Percentiles rank a stretch among this genome's conserved stretches.
These are phyloP conservation scores for Semicossyphus pulcher DNA, from an alignment of 2,113 vertebrate genomes.

Conservation along the genomic window DNA sequence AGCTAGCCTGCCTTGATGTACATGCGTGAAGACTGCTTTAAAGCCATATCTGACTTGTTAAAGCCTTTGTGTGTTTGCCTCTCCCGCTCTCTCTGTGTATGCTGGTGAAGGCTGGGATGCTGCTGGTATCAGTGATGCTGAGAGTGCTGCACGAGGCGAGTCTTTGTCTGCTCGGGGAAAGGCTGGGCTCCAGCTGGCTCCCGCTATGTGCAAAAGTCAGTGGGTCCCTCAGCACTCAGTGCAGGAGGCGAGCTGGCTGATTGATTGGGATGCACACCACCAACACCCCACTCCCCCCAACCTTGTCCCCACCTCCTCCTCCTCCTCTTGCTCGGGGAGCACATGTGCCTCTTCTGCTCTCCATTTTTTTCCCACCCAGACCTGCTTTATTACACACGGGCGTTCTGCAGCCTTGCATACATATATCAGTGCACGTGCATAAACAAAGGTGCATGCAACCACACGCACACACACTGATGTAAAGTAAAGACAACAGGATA, in stretches of 20 bases:
- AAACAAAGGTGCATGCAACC: conserved; percentile 23
- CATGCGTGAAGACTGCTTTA: background rate
- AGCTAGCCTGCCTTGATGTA: conserved; percentile 8
- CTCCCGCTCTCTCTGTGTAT: background rate
- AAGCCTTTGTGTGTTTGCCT: conserved; percentile 11
- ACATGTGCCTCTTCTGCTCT: conserved; percentile 56
- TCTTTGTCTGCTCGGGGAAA: conserved; percentile 71
- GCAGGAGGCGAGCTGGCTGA: conserved; percentile 65
- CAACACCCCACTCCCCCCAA: background rate
- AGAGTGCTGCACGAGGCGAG: conserved; percentile 54
- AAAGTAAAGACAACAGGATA: too few species aligned
- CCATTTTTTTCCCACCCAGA: conserved; percentile 11
- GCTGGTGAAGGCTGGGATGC: conserved; percentile 42
- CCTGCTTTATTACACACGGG: conserved; percentile 35
- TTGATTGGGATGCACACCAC: conserved; percentile 72
- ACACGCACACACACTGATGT: background rate
- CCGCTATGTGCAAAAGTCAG: conserved; percentile 70
- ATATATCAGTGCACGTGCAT: background rate
- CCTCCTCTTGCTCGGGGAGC: conserved; percentile 38
- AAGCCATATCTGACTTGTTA: conserved; percentile 11
- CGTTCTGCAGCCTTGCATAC: conserved; percentile 4
- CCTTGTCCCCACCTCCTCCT: background rate
- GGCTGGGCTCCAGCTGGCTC: conserved; percentile 78
- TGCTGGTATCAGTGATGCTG: conserved; percentile 64
- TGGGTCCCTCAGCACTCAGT: conserved; percentile 69